Percentiles rank a stretch among this genome's conserved stretches.
Evolutionary conservation across 2,797 vertebrate genomes (phyloP).

Genomic region (Fistularia tabacaria): DNA sequence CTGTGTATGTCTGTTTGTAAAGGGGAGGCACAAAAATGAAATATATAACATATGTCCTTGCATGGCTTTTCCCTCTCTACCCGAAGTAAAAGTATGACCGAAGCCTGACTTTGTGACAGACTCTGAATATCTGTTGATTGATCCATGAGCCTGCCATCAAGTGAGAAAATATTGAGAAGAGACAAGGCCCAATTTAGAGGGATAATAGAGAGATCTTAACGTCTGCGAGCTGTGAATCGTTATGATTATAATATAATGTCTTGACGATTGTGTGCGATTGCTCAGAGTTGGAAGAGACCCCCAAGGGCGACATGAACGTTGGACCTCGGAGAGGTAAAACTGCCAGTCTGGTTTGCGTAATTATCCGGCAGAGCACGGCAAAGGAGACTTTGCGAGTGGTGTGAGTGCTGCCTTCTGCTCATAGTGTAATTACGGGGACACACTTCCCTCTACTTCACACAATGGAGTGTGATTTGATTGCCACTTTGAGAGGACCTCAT

Average conservation of each 20-base stretch:
- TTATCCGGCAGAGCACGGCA: constrained; percentile 33
- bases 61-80: constrained; percentile 61
- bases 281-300: constrained; percentile 69
- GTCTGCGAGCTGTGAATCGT: constrained; percentile 70
- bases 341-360: constrained; percentile 55
- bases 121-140: not conserved
- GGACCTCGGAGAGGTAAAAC: constrained; percentile 50
- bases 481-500: constrained; percentile 11
- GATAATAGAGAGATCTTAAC: constrained; percentile 7
- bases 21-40: too few species aligned
- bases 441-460: constrained; percentile 48
- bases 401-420: not conserved
- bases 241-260: constrained; percentile 92
- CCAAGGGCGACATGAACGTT: constrained; percentile 26
- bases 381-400: too few species aligned
- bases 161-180: not conserved
- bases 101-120: constrained; percentile 31
- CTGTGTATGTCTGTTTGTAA: too few species aligned
- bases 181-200: too few species aligned
- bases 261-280: constrained; percentile 86
- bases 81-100: not conserved
- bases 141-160: constrained; percentile 1
- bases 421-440: constrained; percentile 52
- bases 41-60: not conserved
- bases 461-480: constrained; percentile 72